A percentile compares a stretch with the other conserved stretches of the same genome.
Evolutionary conservation across 2,113 vertebrate species (phyloP).

Genomic region (Sciurus niger): DNA sequence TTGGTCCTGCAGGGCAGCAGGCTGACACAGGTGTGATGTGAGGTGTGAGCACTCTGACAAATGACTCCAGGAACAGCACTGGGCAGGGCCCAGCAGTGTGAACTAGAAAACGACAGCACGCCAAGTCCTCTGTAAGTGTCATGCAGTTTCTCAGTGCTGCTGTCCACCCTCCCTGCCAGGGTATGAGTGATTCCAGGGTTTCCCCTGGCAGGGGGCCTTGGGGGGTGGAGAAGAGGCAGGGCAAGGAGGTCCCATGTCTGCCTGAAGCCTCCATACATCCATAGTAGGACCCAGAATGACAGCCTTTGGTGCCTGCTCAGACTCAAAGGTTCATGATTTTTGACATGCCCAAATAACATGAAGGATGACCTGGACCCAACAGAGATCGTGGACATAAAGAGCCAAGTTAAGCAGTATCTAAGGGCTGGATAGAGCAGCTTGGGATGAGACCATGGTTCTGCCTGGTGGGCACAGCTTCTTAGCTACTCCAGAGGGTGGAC

Average conservation of each 20-base stretch:
- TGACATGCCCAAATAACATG: not conserved
- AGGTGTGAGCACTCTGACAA: not conserved
- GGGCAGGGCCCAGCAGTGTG: rapidly evolving
- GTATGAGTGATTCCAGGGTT: not conserved
- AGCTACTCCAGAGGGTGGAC: not conserved
- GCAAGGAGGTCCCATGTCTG: not conserved
- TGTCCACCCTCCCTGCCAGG: not conserved
- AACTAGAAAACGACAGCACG: not conserved
- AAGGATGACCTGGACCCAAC: not conserved
- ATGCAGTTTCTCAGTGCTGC: rapidly evolving
- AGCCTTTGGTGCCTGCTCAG: not conserved
- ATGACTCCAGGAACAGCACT: not conserved
- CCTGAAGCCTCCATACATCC: not conserved
- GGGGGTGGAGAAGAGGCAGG: not conserved
- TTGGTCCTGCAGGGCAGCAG: not conserved
- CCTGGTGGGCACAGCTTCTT: no score
- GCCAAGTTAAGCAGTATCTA: not conserved
- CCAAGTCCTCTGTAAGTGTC: rapidly evolving
- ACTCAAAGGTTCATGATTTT: not conserved
- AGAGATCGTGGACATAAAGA: not conserved
- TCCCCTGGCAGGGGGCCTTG: not conserved
- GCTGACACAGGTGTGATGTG: not conserved
- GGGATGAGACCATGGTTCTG: no score
- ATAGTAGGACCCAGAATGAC: not conserved
- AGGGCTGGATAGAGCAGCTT: not conserved